Conservation (phyloP, 1,140 invertebrate species). For the Ceratina calcarata region DNA sequence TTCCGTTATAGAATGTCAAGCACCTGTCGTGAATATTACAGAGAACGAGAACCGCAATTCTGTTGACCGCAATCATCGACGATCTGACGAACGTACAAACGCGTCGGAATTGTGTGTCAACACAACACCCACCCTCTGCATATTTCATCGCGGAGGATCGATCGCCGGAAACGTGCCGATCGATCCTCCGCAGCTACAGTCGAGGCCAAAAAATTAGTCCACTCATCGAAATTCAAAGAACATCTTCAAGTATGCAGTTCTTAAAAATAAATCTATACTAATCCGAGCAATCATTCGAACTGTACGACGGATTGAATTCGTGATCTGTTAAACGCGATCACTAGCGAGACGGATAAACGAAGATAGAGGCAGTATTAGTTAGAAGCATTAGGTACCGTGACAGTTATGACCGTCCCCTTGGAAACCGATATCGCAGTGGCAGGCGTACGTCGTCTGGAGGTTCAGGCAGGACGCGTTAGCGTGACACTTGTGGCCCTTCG, state of each 20-base stretch:
- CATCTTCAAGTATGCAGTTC: no score
- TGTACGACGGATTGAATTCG: neutral
- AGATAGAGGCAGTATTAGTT: slow-evolving; percentile 39
- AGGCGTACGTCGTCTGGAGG: slow-evolving; percentile 90
- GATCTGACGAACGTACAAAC: neutral
- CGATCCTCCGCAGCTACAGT: neutral
- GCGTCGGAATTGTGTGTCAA: neutral
- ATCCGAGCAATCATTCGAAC: no score
- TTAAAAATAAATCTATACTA: no score
- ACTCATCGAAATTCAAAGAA: no score
- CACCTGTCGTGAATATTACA: neutral
- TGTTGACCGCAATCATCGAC: slow-evolving; percentile 2
- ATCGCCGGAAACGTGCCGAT: slow-evolving; percentile 11
- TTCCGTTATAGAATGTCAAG: neutral
- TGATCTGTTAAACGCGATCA: neutral
- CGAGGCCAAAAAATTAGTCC: no score
- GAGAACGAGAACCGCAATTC: neutral
- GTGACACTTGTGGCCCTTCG: slow-evolving; percentile 90
- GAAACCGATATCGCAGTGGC: slow-evolving; percentile 91
- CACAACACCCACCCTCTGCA: slow-evolving; percentile 17
- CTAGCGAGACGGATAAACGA: neutral
- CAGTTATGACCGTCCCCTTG: slow-evolving; percentile 89
- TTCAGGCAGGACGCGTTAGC: slow-evolving; percentile 92
- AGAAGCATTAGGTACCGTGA: slow-evolving; percentile 82
- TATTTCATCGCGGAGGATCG: slow-evolving; percentile 22